Conservation (phyloP, 2,797 vertebrate species). For the Chromobotia macracanthus region DNA sequence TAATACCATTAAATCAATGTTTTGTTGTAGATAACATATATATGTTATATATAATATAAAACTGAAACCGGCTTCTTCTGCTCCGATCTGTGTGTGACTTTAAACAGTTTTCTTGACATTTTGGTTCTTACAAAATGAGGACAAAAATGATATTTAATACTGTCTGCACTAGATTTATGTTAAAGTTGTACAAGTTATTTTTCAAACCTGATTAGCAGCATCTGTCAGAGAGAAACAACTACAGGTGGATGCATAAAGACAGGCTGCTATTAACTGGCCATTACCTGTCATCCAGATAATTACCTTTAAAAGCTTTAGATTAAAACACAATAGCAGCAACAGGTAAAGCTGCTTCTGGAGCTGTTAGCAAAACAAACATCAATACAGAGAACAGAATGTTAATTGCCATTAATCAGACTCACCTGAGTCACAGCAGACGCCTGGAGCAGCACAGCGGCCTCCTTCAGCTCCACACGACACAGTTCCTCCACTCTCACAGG, state of each 20-base stretch:
- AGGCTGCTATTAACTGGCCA: neutral
- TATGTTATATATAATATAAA: too few relatives aligned
- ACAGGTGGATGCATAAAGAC: too few relatives aligned
- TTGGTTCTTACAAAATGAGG: too few relatives aligned
- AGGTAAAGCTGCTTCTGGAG: slow-evolving; percentile 1
- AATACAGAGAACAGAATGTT: slow-evolving; percentile 23
- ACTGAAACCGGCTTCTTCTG: too few relatives aligned
- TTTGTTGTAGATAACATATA: too few relatives aligned
- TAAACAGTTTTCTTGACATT: too few relatives aligned
- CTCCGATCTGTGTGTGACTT: too few relatives aligned
- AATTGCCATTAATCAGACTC: neutral
- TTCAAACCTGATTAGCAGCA: slow-evolving; percentile 2
- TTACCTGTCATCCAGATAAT: neutral
- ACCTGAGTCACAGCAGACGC: slow-evolving; percentile 79
- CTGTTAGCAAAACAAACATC: neutral
- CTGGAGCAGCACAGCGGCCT: slow-evolving; percentile 68
- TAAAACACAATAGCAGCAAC: neutral
- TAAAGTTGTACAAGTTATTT: neutral
- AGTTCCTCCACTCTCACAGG: slow-evolving; percentile 71
- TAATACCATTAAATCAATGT: neutral
- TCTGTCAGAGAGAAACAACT: neutral
- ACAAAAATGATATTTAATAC: too few relatives aligned
- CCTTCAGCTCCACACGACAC: slow-evolving; percentile 68
- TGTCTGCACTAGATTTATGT: neutral
- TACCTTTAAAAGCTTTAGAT: neutral